Conservation (phyloP, 2,888 invertebrate species). For the Lepeophtheirus nordmannii region DNA sequence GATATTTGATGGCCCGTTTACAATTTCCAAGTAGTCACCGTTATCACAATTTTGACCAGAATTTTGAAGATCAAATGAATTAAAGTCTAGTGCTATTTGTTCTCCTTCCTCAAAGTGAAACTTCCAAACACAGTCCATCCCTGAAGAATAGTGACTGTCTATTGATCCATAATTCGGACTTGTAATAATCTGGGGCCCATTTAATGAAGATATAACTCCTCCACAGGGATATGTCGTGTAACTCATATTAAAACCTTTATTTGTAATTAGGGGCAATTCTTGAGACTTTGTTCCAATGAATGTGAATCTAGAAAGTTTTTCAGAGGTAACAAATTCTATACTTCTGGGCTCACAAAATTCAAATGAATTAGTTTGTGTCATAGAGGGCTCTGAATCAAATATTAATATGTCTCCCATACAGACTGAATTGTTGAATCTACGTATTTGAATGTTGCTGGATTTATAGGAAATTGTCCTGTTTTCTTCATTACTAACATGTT, state of each 20-base stretch:
- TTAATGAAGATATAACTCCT: conserved; percentile 2
- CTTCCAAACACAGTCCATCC: conserved; percentile 15
- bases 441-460: neutral
- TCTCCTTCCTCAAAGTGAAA: conserved; percentile 13
- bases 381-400: neutral
- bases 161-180: neutral
- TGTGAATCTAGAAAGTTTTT: neutral
- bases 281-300: neutral
- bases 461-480: neutral
- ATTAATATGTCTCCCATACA: neutral
- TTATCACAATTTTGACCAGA: neutral
- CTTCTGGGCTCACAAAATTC: neutral
- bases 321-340: neutral
- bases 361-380: neutral
- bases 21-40: conserved; percentile 3
- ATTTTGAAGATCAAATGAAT: neutral
- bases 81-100: conserved; percentile 2
- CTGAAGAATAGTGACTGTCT: neutral
- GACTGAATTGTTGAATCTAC: neutral
- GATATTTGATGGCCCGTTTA: conserved; percentile 5
- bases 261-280: neutral
- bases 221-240: conserved; percentile 2
- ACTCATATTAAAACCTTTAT: conserved; percentile 14
- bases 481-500: neutral
- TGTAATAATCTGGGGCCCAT: neutral